Base-by-base conservation (phyloP, 2,888 invertebrate species). In the Melinaea marsaeus region DNA sequence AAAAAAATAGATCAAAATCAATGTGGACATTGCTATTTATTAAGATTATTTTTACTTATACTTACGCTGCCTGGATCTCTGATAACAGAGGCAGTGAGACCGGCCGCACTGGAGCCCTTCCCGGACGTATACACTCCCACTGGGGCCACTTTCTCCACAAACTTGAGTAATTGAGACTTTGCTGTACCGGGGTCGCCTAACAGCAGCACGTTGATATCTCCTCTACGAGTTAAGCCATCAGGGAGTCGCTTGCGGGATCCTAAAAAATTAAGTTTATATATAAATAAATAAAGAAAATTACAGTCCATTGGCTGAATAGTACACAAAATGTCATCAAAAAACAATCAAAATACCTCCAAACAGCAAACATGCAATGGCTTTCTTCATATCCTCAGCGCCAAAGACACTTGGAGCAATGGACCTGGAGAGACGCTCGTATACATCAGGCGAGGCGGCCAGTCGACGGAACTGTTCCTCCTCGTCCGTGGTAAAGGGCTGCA, bases 71-170 rank as follows among this genome's bases (percentile, higher is more conserved):
- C 92, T 2, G 99, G 98, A 90, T 99, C 99, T 72, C 98, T 92
- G 69, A 95, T 96, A 37, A 99, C 99, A 0, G 99, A 98, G 0
- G 99, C 99, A 33, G 99, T 99, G 47, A 99, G 93, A 85, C 99
- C 99, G 66, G 99, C 99, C 2, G 99, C 99, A 75, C 98, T 99
- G 71, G 98, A 98, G 2, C 99, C 99, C 88, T 99, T 99, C n/a
- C 99, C 99, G 0, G 99, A 99, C 0, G 99, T 99, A 81, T 99
- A 99, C 3, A 98, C 97, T 0, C 95, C 97, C 73, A 99, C 96
- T 0, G 98, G 99, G 0, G 98, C 78, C 2, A 97, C 98, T 75
- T 95, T 95, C 84, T 99, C 99, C 0, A 98, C 99, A 80, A 99
- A 99, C 88, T 99, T 99, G 9, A 99, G 89, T 63, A 99, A 89